Percentiles rank a stretch among this genome's conserved stretches.
Evolutionary conservation across 2,797 vertebrate genomes (phyloP).

Genomic region (Propithecus perrieri): DNA sequence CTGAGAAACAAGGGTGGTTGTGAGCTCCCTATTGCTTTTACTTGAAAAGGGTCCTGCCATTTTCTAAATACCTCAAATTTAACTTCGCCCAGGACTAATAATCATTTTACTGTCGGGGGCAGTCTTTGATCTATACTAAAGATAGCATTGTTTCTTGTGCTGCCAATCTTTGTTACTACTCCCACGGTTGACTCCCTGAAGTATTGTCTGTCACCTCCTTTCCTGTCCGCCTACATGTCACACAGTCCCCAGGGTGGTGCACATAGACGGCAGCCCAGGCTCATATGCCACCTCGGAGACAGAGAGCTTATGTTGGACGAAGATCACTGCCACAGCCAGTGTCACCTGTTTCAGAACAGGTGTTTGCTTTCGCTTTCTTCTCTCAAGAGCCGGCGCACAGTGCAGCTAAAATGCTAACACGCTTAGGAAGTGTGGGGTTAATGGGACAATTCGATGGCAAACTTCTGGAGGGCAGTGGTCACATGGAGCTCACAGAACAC

Average conservation of each 20-base stretch:
- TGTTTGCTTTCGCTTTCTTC: neutral
- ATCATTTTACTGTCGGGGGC: neutral
- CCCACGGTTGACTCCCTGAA: neutral
- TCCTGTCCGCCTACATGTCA: neutral
- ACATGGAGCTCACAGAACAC: neutral
- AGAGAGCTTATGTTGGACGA: neutral
- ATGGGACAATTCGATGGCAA: neutral
- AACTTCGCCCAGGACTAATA: neutral
- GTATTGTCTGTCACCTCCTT: neutral
- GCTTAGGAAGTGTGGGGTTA: neutral
- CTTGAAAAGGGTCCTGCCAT: neutral
- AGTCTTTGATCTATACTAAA: neutral
- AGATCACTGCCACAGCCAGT: neutral
- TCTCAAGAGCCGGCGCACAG: neutral
- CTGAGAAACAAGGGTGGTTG: neutral
- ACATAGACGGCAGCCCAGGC: neutral
- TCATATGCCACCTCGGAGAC: neutral
- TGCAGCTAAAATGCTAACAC: neutral
- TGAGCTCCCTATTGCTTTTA: neutral
- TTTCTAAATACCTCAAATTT: neutral
- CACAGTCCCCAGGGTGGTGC: rapidly evolving
- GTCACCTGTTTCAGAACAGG: neutral
- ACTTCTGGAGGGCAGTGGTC: neutral
- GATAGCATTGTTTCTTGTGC: neutral
- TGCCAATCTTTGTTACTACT: neutral